These are phyloP conservation scores for Sitta europaea DNA, from an alignment of 2,113 vertebrate species.

Conservation along the genomic window DNA sequence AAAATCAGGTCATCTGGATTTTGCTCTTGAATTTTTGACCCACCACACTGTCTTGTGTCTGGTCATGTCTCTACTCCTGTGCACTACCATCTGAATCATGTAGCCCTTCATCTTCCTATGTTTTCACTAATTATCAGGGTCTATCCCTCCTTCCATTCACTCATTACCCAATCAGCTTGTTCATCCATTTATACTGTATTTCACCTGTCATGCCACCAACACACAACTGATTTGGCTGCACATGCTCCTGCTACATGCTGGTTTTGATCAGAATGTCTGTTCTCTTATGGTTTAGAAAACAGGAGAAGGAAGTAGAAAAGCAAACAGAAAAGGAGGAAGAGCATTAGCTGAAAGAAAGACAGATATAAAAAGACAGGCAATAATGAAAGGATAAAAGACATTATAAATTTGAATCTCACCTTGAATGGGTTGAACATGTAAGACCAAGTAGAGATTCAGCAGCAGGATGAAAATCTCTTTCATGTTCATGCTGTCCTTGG, in stretches of 20 bases:
- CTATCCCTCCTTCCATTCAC: not conserved
- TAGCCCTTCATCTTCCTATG: not conserved
- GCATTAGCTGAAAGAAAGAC: not conserved
- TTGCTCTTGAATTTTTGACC: not conserved
- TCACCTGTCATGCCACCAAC: not conserved
- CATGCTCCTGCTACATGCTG: not conserved
- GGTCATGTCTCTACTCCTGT: not conserved
- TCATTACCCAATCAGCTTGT: not conserved
- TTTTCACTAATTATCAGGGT: not conserved
- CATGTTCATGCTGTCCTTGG: not conserved
- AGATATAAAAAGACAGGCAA: not conserved
- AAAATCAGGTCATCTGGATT: not conserved
- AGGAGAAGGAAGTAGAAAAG: not conserved
- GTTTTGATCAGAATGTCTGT: not conserved
- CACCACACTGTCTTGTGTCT: not conserved
- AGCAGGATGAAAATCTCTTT: not conserved
- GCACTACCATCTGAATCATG: not conserved
- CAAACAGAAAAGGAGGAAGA: not conserved
- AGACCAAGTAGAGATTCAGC: not conserved
- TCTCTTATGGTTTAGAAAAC: not conserved
- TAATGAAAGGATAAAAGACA: not conserved
- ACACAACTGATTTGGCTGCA: not conserved
- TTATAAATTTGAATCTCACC: slow-evolving; percentile 39
- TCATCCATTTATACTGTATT: not conserved
- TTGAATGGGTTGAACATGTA: not conserved